Base-by-base conservation (phyloP, 2,888 invertebrate species). In the Pachydiplax longipennis region DNA sequence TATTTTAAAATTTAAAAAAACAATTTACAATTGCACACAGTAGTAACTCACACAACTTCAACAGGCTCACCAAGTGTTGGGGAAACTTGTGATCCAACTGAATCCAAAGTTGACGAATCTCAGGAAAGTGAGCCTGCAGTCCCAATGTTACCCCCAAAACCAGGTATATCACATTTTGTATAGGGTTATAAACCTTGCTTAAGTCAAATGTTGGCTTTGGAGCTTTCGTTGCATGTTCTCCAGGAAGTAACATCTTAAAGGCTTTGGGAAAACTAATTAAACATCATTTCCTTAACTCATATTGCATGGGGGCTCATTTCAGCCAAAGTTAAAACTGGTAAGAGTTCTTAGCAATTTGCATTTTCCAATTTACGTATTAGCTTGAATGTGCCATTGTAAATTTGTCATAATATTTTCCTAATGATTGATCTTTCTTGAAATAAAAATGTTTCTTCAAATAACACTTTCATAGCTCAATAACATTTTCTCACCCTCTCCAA, bases 71-170 rank as follows among this genome's bases (percentile, higher is more conserved):
- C 87, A 65, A 87, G 61, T 87, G 61, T 87, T 37, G 87, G 61
- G 87, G 87, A 87, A 87, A 61, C 87, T 40, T 87, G 65, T 22
- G n/a, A 61, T 61, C 87, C 65, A 58, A 61, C 58, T n/a, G 87
- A 87, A 37, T 37, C 65, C n/a, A 58, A 87, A 37, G 61, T 58
- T 61, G 37, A 87, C 10, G 92, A 91, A 90, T 90, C 82, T 10
- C 31, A 37, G 35, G 93, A 93, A 80, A 92, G 91, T 53, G 94
- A 94, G 91, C 92, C 94, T 82, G 95, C 95, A 91, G 96, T 96
- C 92, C 97, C 97, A 8, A 94, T 95, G 91, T 94, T 97, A 92
- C 97, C 97, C 92, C 97, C 97, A 35, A 97, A 97, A 95, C 97
- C 97, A 93, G 95, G 97, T 96, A 93, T 94, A 53, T 94, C 92